Evolutionary conservation across 2,113 vertebrate species (phyloP), one percentile per base, ranked within the genome.

Genomic region (Tetrao urogallus): DNA sequence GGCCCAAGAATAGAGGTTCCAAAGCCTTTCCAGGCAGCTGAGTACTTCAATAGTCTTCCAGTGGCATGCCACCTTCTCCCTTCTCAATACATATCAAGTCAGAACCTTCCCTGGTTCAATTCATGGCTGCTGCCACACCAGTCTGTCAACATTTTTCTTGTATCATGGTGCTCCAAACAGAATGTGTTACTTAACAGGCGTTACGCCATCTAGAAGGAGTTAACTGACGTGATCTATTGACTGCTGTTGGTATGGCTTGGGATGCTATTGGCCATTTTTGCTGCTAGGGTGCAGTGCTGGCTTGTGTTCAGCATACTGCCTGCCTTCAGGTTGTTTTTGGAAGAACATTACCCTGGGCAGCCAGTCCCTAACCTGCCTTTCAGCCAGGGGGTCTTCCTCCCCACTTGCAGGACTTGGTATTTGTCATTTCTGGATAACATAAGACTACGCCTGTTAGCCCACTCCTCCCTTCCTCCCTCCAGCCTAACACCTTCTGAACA

Each of bases 111-210:
- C 16, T 50, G 11, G 24, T 91, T 63, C 8, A 36, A 0, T 45
- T 84, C 6, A 18, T 0, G 0, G 48, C 60, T 56, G 22, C 54
- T 38, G 16, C 77, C 0, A 0, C 10, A 1, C 16, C 64, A 25
- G 13, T 24, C 86, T 58, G 25, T 52, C 38, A 67, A 13, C 7
- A 1, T 38, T 80, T 36, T 57, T 25, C 72, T 80, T 83, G 18
- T 47, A 5, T 57, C 0, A 0, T 32, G 64, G 43, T 14, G 2
- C 54, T 28, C 67, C 34, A 72, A 69, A 58, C n/a, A 18, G 47
- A 24, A 43, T 38, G 11, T 16, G 3, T 82, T 48, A 45, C 27
- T 15, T 40, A 73, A 28, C 16, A 56, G 56, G 36, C 11, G 8
- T 82, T 69, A 65, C 18, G 28, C 21, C 38, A 76, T 88, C 38